Conservation (phyloP, 2,888 invertebrate species). For the Tipula confusa region DNA sequence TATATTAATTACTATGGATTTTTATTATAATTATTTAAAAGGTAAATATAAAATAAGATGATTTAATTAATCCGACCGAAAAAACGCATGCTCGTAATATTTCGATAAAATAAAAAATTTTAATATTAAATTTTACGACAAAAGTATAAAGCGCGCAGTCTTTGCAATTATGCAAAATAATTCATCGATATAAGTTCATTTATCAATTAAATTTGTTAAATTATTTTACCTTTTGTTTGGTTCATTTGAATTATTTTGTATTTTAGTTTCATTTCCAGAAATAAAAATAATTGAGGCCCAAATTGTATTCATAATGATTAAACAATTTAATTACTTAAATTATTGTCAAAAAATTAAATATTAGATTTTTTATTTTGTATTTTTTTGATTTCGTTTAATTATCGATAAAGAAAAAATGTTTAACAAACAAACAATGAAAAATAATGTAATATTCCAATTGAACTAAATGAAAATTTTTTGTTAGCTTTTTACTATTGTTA, state of each 20-base stretch:
- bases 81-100: background rate
- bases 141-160: too few species aligned
- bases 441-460: background rate
- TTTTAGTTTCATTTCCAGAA: too few species aligned
- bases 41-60: background rate
- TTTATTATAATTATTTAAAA: background rate
- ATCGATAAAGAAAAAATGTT: too few species aligned
- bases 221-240: too few species aligned
- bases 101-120: background rate
- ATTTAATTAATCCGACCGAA: background rate
- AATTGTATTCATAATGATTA: too few species aligned
- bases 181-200: too few species aligned
- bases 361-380: too few species aligned
- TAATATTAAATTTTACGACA: background rate
- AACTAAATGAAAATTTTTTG: background rate
- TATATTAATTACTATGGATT: background rate
- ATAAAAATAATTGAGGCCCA: too few species aligned
- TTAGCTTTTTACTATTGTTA: constrained; percentile 25
- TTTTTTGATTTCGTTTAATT: background rate
- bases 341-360: background rate
- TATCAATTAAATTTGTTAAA: too few species aligned
- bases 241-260: too few species aligned
- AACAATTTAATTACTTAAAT: background rate
- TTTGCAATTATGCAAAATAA: too few species aligned
- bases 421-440: too few species aligned